These are phyloP conservation scores for Craniophora ligustri DNA, from an alignment of 2,888 invertebrate species.

Conservation along the genomic window DNA sequence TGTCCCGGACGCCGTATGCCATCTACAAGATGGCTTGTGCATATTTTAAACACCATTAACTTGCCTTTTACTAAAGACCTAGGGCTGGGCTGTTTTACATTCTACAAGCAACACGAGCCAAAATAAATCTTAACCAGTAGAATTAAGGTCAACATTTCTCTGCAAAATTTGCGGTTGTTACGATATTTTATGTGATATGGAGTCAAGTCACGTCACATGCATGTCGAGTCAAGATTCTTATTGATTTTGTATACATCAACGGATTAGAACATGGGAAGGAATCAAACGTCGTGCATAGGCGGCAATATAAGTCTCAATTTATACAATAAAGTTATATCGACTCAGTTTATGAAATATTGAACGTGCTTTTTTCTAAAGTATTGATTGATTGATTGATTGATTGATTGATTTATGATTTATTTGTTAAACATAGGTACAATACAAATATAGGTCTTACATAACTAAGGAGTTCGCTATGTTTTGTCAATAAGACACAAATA, in stretches of 20 bases:
- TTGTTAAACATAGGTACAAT: too few species aligned
- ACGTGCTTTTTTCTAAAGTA: too few species aligned
- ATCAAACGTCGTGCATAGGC: not conserved
- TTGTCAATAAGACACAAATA: too few species aligned
- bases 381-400: too few species aligned
- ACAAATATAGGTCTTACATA: too few species aligned
- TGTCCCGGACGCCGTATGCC: constrained; percentile 21
- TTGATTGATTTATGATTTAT: too few species aligned
- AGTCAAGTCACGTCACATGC: constrained; percentile 12
- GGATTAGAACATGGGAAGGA: not conserved
- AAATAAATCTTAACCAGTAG: not conserved
- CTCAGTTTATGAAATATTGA: too few species aligned
- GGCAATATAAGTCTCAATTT: constrained; percentile 6
- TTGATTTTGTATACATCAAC: constrained; percentile 37
- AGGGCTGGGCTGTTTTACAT: constrained; percentile 36
- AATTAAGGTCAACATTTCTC: constrained; percentile 4
- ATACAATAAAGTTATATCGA: not conserved
- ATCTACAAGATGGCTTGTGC: constrained; percentile 44
- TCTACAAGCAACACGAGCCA: not conserved
- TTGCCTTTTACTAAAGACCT: constrained; percentile 34
- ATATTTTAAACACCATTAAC: constrained; percentile 57
- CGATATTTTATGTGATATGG: constrained; percentile 1
- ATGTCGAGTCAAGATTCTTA: constrained; percentile 27
- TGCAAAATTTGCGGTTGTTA: not conserved
- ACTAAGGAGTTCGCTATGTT: too few species aligned